phyloP scores from a whole-genome alignment of 2,113 vertebrate species.

The Scophthalmus maximus region DNA sequence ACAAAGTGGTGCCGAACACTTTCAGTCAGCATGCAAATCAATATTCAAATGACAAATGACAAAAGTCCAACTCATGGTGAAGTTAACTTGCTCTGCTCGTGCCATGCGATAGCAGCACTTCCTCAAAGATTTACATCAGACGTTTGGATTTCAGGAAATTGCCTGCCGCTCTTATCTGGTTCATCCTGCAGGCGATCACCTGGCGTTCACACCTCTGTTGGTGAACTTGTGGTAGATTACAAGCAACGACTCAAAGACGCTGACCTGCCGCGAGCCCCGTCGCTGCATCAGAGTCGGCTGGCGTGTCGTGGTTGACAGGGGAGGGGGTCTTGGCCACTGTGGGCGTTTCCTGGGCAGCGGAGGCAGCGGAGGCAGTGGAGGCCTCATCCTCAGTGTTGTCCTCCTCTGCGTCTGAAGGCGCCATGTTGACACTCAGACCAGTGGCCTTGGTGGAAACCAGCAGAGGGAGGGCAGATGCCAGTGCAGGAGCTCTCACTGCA shows the following conservation, averaged over 20 bases:
- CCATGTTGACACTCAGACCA: constrained; percentile 36
- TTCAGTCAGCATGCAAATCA: constrained; percentile 31
- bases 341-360: constrained; percentile 74
- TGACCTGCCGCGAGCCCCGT: constrained; percentile 5
- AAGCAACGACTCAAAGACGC: background rate
- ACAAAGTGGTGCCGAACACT: background rate
- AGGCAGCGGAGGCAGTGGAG: constrained; percentile 70
- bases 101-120: background rate
- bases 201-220: too few species aligned
- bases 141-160: constrained; percentile 55
- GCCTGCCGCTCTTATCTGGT: too few species aligned
- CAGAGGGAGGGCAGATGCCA: constrained; percentile 28
- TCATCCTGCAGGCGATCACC: rapidly evolving
- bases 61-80: background rate
- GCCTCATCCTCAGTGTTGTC: constrained; percentile 66
- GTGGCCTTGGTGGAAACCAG: constrained; percentile 54
- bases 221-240: too few species aligned
- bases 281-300: background rate
- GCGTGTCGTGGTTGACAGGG: constrained; percentile 45
- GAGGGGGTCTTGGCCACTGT: constrained; percentile 36
- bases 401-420: constrained; percentile 64
- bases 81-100: background rate
- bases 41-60: constrained; percentile 14
- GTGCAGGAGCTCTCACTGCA: constrained; percentile 34
- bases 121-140: constrained; percentile 43